These are phyloP conservation scores for Scalopus aquaticus DNA, from an alignment of 2,113 vertebrate genomes.

Conservation along the genomic window DNA sequence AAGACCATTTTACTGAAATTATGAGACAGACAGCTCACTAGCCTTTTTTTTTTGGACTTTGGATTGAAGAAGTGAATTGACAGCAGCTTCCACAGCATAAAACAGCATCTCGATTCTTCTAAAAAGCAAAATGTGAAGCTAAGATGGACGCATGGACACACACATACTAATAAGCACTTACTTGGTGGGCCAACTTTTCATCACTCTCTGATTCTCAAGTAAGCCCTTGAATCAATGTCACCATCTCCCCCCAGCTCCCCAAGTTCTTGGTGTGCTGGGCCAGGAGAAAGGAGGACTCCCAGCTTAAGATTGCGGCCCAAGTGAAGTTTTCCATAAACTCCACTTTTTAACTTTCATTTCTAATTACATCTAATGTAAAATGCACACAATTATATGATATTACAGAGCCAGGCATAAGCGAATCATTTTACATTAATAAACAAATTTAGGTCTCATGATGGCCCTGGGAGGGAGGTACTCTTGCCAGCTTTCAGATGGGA, in stretches of 20 bases:
- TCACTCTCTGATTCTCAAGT: background rate
- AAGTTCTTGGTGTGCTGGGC: background rate
- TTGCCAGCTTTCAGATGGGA: background rate
- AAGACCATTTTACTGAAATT: background rate
- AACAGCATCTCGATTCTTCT: background rate
- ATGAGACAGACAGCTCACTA: background rate
- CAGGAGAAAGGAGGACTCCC: background rate
- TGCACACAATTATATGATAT: background rate
- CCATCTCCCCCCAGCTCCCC: too few species aligned
- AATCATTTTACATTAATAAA: background rate
- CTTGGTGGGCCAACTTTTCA: background rate
- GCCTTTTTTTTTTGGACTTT: background rate
- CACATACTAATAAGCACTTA: background rate
- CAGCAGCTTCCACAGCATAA: background rate
- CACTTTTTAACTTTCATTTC: constrained; percentile 17
- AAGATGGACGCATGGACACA: background rate
- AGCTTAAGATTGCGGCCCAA: background rate
- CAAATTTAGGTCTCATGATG: background rate
- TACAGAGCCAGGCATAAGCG: background rate
- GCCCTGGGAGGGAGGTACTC: accelerated
- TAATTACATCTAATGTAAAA: background rate
- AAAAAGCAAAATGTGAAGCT: background rate
- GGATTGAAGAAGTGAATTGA: background rate
- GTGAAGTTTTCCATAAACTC: background rate
- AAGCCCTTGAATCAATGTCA: background rate